Base-by-base conservation (phyloP, 2,113 vertebrate genomes). In the Romanogobio albipinnatus region DNA sequence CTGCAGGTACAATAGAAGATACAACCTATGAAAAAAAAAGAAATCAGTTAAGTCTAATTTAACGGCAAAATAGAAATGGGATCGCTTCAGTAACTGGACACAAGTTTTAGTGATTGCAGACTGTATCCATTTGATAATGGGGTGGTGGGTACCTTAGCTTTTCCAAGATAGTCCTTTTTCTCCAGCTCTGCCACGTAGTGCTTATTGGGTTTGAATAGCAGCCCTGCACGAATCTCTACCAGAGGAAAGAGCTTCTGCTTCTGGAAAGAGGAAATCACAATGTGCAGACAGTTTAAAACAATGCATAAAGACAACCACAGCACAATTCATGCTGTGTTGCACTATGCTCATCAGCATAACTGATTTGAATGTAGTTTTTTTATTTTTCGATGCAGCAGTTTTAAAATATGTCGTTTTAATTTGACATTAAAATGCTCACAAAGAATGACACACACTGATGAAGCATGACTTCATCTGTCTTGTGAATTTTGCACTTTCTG, bases 101-200 rank as follows among this genome's bases (percentile, higher is more conserved):
- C 17, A 26, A 1, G 29, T 66, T 14, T 29, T 33, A 58, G 19
- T 8, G 0, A 4, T 29, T 43, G 56, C 47, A 73, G 26, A 11
- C n/a, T 62, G 58, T 64, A 84, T 11, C 17, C 5, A 43, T 68
- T 13, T 84, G 26, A 15, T 29, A 64, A 71, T 68, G n/a, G 9
- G 10, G 29, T n/a, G 19, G 3, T 0, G 8, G 0, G 78, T 93
- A 99, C 98, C 95, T 89, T 97, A 3, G 98, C 96, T 91, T 99
- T 99, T 76, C 98, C 98, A 74, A 99, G 93, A 87, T 98, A 99
- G 91, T 99, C 97, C 88, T 97, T 99, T 93, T 97, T 98, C 92
- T 96, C 96, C 91, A 99, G 92, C 91, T 99, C 96, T 81, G 97
- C 97, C 85, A 99, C 97, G n/a, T 98, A 96, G 86, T 94, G 93